These are phyloP conservation scores for Subacronicta megacephala DNA, from an alignment of 2,888 invertebrate genomes.

Conservation along the genomic window DNA sequence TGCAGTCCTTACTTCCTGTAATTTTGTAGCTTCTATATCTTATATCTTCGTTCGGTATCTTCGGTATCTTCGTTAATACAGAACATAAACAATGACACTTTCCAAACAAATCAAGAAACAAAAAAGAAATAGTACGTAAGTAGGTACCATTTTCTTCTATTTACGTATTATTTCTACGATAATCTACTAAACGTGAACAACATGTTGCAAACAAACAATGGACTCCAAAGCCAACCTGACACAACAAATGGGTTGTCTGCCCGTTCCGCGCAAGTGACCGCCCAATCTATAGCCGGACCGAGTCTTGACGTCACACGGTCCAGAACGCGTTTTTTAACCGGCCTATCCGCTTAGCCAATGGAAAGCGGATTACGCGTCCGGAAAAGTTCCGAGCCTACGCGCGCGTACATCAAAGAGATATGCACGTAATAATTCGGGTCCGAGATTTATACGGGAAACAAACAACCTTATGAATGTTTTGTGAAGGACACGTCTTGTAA, in stretches of 20 bases:
- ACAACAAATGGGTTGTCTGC: slow-evolving; percentile 31
- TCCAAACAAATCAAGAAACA: too few relatives aligned
- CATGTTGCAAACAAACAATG: slow-evolving; percentile 6
- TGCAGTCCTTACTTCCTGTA: too few relatives aligned
- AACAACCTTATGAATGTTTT: slow-evolving; percentile 30
- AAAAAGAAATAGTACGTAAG: too few relatives aligned
- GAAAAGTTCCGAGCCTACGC: slow-evolving; percentile 33
- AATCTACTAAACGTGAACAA: slow-evolving; percentile 3
- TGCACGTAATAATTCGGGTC: slow-evolving; percentile 36
- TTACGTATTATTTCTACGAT: neutral
- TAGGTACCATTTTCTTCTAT: neutral
- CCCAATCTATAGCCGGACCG: slow-evolving; percentile 38
- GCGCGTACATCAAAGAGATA: slow-evolving; percentile 33
- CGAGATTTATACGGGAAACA: slow-evolving; percentile 32
- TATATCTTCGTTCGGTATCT: too few relatives aligned
- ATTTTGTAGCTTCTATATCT: too few relatives aligned
- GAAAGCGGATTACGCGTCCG: slow-evolving; percentile 34
- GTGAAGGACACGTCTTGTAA: slow-evolving; percentile 35
- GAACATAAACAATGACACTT: too few relatives aligned
- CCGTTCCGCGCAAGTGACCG: slow-evolving; percentile 36
- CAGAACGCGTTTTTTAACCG: slow-evolving; percentile 40
- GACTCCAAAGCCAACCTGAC: slow-evolving; percentile 24
- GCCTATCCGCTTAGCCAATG: slow-evolving; percentile 24
- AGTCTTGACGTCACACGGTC: slow-evolving; percentile 27
- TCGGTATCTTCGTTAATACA: too few relatives aligned